phyloP scores from a whole-genome alignment of 2,113 vertebrate genomes.

The Gadus macrocephalus region DNA sequence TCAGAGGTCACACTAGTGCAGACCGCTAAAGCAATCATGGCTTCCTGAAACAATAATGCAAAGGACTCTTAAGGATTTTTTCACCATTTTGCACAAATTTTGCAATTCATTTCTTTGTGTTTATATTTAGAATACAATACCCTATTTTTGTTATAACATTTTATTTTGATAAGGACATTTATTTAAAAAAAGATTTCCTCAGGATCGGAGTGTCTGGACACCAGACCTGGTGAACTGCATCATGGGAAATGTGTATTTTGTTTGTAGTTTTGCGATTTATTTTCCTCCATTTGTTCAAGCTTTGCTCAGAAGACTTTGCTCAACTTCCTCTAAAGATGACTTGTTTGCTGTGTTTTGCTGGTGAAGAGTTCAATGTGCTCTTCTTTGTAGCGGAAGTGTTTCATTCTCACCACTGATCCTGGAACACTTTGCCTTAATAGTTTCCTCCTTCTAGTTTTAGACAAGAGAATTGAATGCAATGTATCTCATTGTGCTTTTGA shows the following conservation, averaged over 20 bases:
- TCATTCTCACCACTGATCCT: constrained; percentile 81
- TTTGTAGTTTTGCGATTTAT: constrained; percentile 76
- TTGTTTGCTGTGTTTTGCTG: constrained; percentile 93
- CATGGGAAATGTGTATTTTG: constrained; percentile 80
- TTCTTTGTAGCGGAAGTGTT: constrained; percentile 73
- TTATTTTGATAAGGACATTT: constrained; percentile 94
- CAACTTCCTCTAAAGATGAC: constrained; percentile 76
- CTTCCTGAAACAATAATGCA: constrained; percentile 89
- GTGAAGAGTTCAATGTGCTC: constrained; percentile 83
- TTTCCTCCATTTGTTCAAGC: constrained; percentile 51
- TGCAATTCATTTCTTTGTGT: constrained; percentile 82
- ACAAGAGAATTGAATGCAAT: constrained; percentile 76
- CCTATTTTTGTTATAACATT: constrained; percentile 96
- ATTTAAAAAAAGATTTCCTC: constrained; percentile 88
- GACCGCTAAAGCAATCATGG: constrained; percentile 90
- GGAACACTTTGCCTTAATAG: constrained; percentile 94
- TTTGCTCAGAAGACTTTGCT: constrained; percentile 55
- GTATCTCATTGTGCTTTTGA: constrained; percentile 76
- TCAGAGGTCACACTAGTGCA: constrained; percentile 53
- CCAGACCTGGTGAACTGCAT: constrained; percentile 83
- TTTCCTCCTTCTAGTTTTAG: constrained; percentile 69
- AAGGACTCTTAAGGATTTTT: constrained; percentile 85
- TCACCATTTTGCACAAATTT: constrained; percentile 94
- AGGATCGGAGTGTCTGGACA: constrained; percentile 77
- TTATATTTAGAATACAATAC: constrained; percentile 89